These are phyloP conservation scores for Edolisoma coerulescens DNA, from an alignment of 2,113 vertebrate species.

Conservation along the genomic window DNA sequence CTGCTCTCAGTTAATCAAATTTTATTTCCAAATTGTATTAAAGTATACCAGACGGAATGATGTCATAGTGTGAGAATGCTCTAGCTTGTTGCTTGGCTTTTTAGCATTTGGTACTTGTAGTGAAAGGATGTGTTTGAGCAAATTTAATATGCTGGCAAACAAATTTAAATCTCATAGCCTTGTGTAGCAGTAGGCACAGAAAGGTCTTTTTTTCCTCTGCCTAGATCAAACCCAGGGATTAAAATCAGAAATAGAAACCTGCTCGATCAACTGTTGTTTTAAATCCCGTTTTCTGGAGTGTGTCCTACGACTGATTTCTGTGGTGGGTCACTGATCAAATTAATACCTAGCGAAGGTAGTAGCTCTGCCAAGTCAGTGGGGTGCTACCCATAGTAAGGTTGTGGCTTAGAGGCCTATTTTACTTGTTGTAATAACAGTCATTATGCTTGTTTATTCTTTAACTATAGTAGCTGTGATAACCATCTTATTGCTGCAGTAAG, in stretches of 20 bases:
- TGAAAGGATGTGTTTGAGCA: conserved; percentile 40
- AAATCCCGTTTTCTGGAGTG: background rate
- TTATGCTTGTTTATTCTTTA: conserved; percentile 4
- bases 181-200: background rate
- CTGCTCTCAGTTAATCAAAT: conserved; percentile 66
- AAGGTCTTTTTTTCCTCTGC: background rate
- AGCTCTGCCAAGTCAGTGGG: background rate
- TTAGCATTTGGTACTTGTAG: conserved; percentile 46
- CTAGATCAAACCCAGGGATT: conserved; percentile 17
- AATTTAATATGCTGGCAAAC: conserved; percentile 19
- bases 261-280: background rate
- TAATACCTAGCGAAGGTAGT: background rate
- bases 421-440: background rate
- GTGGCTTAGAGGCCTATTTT: background rate
- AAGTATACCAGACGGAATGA: conserved; percentile 71
- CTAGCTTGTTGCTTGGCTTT: conserved; percentile 59
- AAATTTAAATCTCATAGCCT: background rate
- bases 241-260: conserved; percentile 32
- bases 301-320: background rate
- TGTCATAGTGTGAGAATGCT: conserved; percentile 69
- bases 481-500: background rate
- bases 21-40: conserved; percentile 67
- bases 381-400: background rate
- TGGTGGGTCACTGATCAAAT: background rate
- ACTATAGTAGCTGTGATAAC: background rate